Conservation (phyloP, 2,888 invertebrate genomes). For the Drosophila atroscutellata region DNA sequence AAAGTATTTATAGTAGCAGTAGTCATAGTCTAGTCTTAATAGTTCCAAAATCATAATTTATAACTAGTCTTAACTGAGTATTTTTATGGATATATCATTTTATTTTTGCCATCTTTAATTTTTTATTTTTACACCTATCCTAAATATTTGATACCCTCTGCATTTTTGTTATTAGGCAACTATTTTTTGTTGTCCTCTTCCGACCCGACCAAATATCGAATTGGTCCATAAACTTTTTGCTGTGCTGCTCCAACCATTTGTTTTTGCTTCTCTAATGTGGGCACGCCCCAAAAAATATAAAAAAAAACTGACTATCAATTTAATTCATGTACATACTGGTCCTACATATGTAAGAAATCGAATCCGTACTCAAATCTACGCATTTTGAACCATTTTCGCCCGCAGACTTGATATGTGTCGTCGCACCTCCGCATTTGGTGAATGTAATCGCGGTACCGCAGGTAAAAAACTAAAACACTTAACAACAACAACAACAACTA, state of each 20-base stretch:
- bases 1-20: neutral
- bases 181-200: neutral
- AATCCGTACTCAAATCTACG: slow-evolving; percentile 73
- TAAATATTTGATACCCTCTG: neutral
- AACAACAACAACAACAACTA: slow-evolving; percentile 45
- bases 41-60: neutral
- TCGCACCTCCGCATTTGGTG: slow-evolving; percentile 96
- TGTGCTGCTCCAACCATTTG: slow-evolving; percentile 36
- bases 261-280: neutral
- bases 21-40: neutral
- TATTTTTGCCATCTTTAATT: neutral
- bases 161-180: neutral
- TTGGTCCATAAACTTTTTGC: slow-evolving; percentile 26
- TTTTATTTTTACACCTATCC: neutral
- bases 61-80: neutral
- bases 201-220: slow-evolving; percentile 1
- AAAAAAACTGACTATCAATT: slow-evolving; percentile 9
- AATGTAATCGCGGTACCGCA: slow-evolving; percentile 99
- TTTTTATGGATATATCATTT: neutral
- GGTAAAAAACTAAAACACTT: slow-evolving; percentile 88
- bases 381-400: slow-evolving; percentile 84
- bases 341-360: slow-evolving; percentile 22
- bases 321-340: slow-evolving; percentile 34
- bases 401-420: slow-evolving; percentile 99
- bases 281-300: slow-evolving; percentile 13